Percentiles rank a stretch among this genome's conserved stretches.
These are phyloP conservation scores for Erebia palarica DNA, from an alignment of 2,888 invertebrate genomes.

Conservation along the genomic window DNA sequence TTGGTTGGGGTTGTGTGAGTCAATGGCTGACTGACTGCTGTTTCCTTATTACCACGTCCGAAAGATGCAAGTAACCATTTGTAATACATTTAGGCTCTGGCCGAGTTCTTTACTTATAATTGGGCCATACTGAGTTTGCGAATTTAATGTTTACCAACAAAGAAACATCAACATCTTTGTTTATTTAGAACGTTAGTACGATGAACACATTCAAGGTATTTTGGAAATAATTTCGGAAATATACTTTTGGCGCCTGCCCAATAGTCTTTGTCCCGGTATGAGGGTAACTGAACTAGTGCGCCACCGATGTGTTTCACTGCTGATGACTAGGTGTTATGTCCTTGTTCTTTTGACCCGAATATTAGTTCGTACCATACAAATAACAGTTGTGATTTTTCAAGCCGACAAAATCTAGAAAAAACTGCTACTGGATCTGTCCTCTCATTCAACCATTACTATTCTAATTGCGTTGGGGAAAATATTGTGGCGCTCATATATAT, in stretches of 20 bases:
- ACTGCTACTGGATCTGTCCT: no score
- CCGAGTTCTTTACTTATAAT: no score
- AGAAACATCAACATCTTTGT: conserved; percentile 10
- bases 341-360: neutral
- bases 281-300: conserved; percentile 65
- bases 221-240: conserved; percentile 57
- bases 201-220: conserved; percentile 38
- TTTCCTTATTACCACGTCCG: no score
- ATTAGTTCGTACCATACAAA: neutral
- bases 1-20: no score
- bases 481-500: no score
- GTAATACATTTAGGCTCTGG: no score
- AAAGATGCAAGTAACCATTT: no score
- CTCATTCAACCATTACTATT: no score
- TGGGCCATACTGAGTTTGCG: neutral
- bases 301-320: conserved; percentile 38
- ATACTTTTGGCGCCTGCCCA: conserved; percentile 65
- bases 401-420: no score
- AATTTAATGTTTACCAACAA: conserved; percentile 1
- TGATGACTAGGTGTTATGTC: neutral
- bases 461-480: no score
- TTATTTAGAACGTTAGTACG: conserved; percentile 14
- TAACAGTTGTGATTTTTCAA: no score
- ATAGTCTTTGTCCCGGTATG: conserved; percentile 62
- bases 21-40: no score